Base-by-base conservation (phyloP, 2,797 vertebrate genomes). In the Chaetodon trifasciatus region DNA sequence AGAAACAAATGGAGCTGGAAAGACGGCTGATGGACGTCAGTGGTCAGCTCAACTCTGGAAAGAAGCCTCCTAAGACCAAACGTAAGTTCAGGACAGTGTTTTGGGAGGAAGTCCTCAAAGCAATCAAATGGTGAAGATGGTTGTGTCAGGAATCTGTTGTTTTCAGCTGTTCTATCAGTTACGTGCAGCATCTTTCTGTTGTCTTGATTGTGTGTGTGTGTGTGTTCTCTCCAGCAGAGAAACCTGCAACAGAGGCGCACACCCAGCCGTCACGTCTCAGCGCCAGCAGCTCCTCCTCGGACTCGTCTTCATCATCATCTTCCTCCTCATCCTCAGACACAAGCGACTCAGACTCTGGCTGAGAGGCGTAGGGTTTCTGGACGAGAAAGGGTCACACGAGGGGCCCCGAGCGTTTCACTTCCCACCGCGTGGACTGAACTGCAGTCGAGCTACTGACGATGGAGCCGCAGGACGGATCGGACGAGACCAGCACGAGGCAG, bases 1-100 rank as follows among this genome's bases (percentile, higher is more conserved):
- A 99, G 91, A 99, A 98, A 72, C 98, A 98, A 55, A 83, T 96
- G 37, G 98, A 99, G 89, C 93, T 99, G 85, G 98, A 99, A 93
- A 95, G 95, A 68, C 87, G 98, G 58, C 90, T 99, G 78, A 97
- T 98, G 79, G 98, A 98, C 0, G 97, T 98, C 84, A 98, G 97
- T 0, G 97, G 98, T 0, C 97, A 98, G 84, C 97, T 99, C 28
- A 99, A 99, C 92, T 98, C 97, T 0, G 93, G 96, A 72, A 99
- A 99, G 94, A 99, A 98, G 77, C 97, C 97, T 4, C 86, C 93
- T 0, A 99, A 99, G 88, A 92, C 85, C 88, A 99, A 99, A 93
- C 93, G 97, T 98, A 73, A 94, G 96, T 82, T 8, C 8, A 28
- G 28, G 28, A 28, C 3, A 28, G 28, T 28, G 28, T 28, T 28